These are phyloP conservation scores for Rhea pennata DNA, from an alignment of 2,113 vertebrate genomes.

Conservation along the genomic window DNA sequence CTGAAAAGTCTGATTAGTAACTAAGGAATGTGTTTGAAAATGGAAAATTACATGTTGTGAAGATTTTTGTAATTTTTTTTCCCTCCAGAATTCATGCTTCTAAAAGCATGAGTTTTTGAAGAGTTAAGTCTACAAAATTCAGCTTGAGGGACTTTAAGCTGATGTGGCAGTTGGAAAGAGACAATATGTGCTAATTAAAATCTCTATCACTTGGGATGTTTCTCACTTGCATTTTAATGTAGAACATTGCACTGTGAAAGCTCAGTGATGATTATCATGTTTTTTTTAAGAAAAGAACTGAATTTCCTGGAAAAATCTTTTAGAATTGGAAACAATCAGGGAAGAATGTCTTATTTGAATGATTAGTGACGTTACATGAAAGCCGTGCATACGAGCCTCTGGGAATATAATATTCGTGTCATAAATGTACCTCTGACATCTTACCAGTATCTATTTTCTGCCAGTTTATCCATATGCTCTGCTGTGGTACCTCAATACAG, in stretches of 20 bases:
- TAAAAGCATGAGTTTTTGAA: not conserved
- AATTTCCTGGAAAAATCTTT: constrained; percentile 9
- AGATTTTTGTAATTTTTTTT: not conserved
- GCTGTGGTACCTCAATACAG: not conserved
- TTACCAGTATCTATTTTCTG: not conserved
- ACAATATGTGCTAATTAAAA: constrained; percentile 44
- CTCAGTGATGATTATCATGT: not conserved
- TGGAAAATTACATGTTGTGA: not conserved
- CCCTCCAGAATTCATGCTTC: not conserved
- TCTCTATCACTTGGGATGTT: constrained; percentile 10
- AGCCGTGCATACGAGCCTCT: not conserved
- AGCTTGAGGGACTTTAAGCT: not conserved
- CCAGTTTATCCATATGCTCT: accelerated
- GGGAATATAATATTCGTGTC: not conserved
- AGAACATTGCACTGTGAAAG: not conserved
- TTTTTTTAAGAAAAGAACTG: not conserved
- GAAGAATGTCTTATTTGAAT: not conserved
- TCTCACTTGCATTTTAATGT: constrained; percentile 20
- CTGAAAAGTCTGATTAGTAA: not conserved
- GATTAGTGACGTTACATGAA: not conserved
- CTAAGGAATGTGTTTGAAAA: not conserved
- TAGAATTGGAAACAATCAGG: not conserved
- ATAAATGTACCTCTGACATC: not conserved
- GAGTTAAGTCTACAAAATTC: not conserved
- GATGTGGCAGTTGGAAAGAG: constrained; percentile 4